Conservation (phyloP, 1,140 invertebrate genomes). For the Archivesica marissinica region DNA sequence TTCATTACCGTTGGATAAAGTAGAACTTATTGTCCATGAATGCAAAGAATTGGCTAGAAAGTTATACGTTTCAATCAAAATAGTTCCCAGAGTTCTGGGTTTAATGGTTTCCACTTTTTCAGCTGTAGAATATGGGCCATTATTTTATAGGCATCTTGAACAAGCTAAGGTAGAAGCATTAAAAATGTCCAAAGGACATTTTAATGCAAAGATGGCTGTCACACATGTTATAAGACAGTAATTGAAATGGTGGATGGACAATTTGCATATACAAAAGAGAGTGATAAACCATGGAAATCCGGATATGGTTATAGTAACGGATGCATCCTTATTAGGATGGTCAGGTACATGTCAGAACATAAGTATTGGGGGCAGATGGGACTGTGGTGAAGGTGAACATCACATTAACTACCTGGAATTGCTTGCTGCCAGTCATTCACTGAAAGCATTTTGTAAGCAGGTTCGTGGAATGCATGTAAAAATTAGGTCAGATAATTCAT, state of each 20-base stretch:
- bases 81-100: background rate
- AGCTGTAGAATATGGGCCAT: conserved; percentile 26
- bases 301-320: conserved; percentile 17
- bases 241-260: conserved; percentile 22
- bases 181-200: background rate
- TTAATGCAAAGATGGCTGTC: conserved; percentile 9
- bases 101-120: conserved; percentile 38
- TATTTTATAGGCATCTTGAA: conserved; percentile 26
- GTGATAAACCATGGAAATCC: conserved; percentile 17
- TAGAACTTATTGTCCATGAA: conserved; percentile 29
- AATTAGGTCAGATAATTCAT: conserved; percentile 14
- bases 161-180: conserved; percentile 10
- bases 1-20: conserved; percentile 50
- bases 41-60: conserved; percentile 5
- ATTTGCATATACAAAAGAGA: conserved; percentile 2
- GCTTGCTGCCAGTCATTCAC: background rate
- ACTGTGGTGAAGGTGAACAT: background rate
- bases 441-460: background rate
- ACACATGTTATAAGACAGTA: background rate
- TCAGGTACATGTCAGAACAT: conserved; percentile 3
- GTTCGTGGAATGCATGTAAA: background rate
- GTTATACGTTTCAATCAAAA: background rate
- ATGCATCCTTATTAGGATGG: conserved; percentile 27
- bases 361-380: conserved; percentile 45
- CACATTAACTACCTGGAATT: conserved; percentile 34